Base-by-base conservation (phyloP, 2,797 vertebrate species). In the Uromys caudimaculatus region DNA sequence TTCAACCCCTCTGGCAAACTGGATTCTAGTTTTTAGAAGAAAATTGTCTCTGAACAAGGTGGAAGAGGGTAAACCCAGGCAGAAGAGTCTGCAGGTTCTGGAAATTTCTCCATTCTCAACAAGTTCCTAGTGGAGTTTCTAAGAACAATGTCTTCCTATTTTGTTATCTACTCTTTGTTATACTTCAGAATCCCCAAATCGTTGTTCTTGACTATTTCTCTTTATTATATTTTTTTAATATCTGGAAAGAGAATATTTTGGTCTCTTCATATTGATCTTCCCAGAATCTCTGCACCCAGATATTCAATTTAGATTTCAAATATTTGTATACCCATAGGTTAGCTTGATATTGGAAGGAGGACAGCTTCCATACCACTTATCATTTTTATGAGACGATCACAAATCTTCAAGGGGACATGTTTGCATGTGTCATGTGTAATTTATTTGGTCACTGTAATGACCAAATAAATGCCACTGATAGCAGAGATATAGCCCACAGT, bases 271-370 rank as follows among this genome's bases (percentile, higher is more conserved):
- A 24, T 21, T 62, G 62, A 12, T 14, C 54, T 87, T 24, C 47
- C 5, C 16, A 62, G 56, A 71, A 95, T 90, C 11, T 41, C 32
- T 54, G 67, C 5, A 16, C n/a, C 17, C 56, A 21, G 23, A 76
- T 47, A 69, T 1, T 64, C 47, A 88, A 88, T 90, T 62, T 79
- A 81, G 19, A 90, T 79, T 93, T 95, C 16, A 75, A 91, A 88
- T 95, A 93, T 79, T 90, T 92, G 4, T 58, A 16, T 69, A 14
- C 47, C 19, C 47, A 12, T 64, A 12, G 32, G 29, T 64, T 90
- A 71, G 60, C 90, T 88, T 92, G 12, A 29, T 44, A 54, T 21
- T 23, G 56, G 13, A 10, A 41, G 13, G 2, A 86, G 1, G 4
- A 9, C 5, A 6, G 29, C 21, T 79, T 76, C 73, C 50, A 54